phyloP scores from a whole-genome alignment of 2,797 vertebrate species.

The Pitangus sulphuratus region DNA sequence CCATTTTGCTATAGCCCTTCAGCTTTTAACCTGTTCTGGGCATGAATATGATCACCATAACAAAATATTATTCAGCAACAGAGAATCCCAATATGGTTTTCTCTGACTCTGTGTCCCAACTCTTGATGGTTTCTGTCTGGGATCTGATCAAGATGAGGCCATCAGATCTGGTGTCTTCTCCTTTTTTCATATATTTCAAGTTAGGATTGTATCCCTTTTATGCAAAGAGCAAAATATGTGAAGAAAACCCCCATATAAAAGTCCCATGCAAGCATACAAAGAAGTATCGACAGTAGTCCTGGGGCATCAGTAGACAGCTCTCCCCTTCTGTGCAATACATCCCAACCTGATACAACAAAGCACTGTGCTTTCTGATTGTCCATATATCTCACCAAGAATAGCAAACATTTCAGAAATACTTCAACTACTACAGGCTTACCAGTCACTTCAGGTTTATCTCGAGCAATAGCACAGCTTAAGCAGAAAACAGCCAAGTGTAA shows the following conservation, averaged over 20 bases:
- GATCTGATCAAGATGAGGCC: neutral
- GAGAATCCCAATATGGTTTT: neutral
- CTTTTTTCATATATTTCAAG: neutral
- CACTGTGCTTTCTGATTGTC: neutral
- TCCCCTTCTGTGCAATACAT: neutral
- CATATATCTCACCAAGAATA: neutral
- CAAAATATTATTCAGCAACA: neutral
- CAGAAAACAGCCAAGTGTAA: neutral
- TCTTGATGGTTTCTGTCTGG: neutral
- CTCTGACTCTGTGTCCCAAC: neutral
- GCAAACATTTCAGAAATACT: neutral
- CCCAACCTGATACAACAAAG: neutral
- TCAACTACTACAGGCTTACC: neutral
- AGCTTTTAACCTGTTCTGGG: neutral
- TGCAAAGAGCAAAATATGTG: neutral
- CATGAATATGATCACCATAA: neutral
- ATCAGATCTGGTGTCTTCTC: neutral
- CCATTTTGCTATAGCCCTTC: neutral
- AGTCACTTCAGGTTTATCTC: neutral
- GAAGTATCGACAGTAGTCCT: neutral
- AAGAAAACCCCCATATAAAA: neutral
- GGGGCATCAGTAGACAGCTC: neutral
- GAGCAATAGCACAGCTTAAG: neutral
- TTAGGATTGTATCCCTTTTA: neutral
- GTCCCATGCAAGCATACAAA: neutral